These are phyloP conservation scores for Pseudorhombus dupliciocellatus DNA, from an alignment of 2,113 vertebrate genomes.

Conservation along the genomic window DNA sequence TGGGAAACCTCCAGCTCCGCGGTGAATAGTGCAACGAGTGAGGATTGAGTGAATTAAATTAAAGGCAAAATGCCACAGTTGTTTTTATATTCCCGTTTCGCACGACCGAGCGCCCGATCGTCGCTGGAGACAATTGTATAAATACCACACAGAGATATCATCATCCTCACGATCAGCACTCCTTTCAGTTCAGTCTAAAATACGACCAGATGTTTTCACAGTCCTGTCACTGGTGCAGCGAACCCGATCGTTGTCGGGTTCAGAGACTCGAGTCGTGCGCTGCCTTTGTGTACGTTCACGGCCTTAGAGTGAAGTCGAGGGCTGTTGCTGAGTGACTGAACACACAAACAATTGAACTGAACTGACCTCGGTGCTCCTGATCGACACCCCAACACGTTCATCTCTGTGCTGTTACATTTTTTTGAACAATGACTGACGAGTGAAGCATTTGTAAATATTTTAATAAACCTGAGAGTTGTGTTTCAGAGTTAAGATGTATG, in stretches of 20 bases:
- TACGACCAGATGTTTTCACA: conserved; percentile 68
- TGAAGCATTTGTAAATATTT: background rate
- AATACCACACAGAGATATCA: conserved; percentile 57
- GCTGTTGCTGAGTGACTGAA: conserved; percentile 52
- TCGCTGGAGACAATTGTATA: conserved; percentile 35
- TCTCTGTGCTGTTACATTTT: background rate
- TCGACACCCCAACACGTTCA: conserved; percentile 1
- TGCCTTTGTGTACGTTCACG: conserved; percentile 18
- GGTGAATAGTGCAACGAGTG: conserved; percentile 48
- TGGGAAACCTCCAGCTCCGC: conserved; percentile 53
- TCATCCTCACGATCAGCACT: conserved; percentile 56
- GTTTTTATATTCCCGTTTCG: conserved; percentile 56
- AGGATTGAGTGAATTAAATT: conserved; percentile 43
- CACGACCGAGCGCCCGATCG: conserved; percentile 44
- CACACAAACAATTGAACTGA: conserved; percentile 34
- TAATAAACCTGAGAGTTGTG: conserved; percentile 4
- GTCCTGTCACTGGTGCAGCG: conserved; percentile 43
- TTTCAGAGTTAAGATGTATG: background rate
- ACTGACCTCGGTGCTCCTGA: conserved; percentile 17
- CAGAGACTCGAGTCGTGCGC: conserved; percentile 42
- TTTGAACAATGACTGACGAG: background rate
- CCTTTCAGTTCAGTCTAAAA: conserved; percentile 48
- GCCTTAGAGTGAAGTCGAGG: conserved; percentile 52
- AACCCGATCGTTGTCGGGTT: conserved; percentile 59
- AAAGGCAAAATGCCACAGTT: conserved; percentile 45